Evolutionary conservation across 2,888 invertebrate genomes (phyloP), one percentile per base, ranked within the genome.

Genomic region (Silvanus unidentatus): DNA sequence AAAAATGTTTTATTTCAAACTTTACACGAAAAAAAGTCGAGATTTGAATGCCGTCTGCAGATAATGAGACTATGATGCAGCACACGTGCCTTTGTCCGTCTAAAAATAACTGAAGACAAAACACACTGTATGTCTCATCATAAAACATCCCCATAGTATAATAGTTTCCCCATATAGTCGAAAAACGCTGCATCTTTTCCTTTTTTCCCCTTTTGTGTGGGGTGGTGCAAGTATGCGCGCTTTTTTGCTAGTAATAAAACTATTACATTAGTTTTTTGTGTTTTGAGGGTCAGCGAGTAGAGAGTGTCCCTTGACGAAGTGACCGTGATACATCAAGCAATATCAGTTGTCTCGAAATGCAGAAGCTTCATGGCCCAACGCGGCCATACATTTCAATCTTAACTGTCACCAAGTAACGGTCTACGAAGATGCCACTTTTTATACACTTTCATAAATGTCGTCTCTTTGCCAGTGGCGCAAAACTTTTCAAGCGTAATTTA

Each of bases 251-350:
- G 64, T 68, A 68, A 70, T 70, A 70, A 70, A 70, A 71, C 71
- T 71, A 70, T 71, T 71, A 70, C 70, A 70, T 70, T 69, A 69
- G 68, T 67, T 70, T 69, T 68, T 68, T 67, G 52, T 35, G 29
- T 47, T 43, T 53, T 52, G 58, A 60, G 66, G 67, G 68, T 66
- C 65, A 66, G 57, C 47, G 47, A 50, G 27, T n/a, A n/a, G n/a
- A n/a, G 39, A 16, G 22, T 30, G 64, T 69, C 68, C 69, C 69
- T 56, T 61, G 68, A 63, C 66, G 66, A 59, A 69, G 66, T 70
- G 70, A 70, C 71, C 70, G 71, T 69, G 71, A 71, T 72, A 71
- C 69, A 72, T 72, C 71, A 72, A 71, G 69, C 65, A 71, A 70
- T 69, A 72, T 72, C 71, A 69, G 69, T 68, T 69, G 70, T 69